These are phyloP conservation scores for Bufotes viridis DNA, from an alignment of 2,797 vertebrate species.

Conservation along the genomic window DNA sequence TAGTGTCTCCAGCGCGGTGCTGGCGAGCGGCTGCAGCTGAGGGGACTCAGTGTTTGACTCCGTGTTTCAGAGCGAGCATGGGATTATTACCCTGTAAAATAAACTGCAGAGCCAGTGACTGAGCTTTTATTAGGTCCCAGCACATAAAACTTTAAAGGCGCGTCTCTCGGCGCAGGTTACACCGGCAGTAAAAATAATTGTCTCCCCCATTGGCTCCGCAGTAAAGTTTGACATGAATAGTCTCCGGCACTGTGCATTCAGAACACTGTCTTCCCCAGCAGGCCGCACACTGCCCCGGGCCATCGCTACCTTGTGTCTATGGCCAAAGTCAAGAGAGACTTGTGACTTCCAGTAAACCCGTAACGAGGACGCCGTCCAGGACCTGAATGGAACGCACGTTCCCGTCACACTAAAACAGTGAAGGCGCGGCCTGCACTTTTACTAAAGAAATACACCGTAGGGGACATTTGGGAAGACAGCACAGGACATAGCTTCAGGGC, in stretches of 20 bases:
- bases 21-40: not conserved
- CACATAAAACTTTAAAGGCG: constrained; percentile 69
- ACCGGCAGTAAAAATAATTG: constrained; percentile 47
- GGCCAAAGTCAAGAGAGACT: not conserved
- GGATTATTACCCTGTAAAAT: constrained; percentile 71
- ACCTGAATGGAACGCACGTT: not conserved
- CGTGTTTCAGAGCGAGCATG: constrained; percentile 4
- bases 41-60: constrained; percentile 1
- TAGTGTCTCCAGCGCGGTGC: not conserved
- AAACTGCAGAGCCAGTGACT: constrained; percentile 71
- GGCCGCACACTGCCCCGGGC: not conserved
- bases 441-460: not conserved
- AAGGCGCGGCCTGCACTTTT: not conserved
- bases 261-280: constrained; percentile 21
- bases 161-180: constrained; percentile 47
- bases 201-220: constrained; percentile 47
- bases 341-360: constrained; percentile 30
- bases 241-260: not conserved
- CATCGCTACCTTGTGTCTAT: not conserved
- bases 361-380: constrained; percentile 3
- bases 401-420: constrained; percentile 8
- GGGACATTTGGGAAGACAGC: not conserved
- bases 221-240: constrained; percentile 44
- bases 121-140: constrained; percentile 69
- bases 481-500: not conserved